phyloP scores from a whole-genome alignment of 1,140 invertebrate species.

The Bombus huntii region DNA sequence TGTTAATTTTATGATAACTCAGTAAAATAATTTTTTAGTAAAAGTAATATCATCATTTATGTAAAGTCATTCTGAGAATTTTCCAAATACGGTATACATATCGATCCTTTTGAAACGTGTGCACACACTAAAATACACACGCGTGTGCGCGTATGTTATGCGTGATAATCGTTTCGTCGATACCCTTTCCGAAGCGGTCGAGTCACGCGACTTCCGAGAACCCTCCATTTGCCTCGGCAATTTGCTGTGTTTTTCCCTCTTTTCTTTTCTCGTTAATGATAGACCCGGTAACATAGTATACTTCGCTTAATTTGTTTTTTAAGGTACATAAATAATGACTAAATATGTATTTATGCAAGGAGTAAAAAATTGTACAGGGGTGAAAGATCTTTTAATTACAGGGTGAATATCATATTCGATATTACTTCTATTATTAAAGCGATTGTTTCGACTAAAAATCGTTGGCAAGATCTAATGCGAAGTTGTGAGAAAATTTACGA shows the following conservation, averaged over 20 bases:
- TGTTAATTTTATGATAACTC: not conserved
- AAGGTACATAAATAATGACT: not conserved
- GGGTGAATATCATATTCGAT: not conserved
- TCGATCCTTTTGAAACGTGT: not conserved
- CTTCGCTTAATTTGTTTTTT: not conserved
- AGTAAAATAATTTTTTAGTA: not conserved
- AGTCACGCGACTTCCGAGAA: constrained; percentile 27
- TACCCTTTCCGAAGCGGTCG: not conserved
- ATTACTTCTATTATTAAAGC: not conserved
- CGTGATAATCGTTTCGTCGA: constrained; percentile 32
- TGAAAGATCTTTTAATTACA: not conserved
- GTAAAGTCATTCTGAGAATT: not conserved
- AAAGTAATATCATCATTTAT: too few species aligned
- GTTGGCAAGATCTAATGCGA: too few species aligned
- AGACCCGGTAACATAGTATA: not conserved
- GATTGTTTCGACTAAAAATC: too few species aligned
- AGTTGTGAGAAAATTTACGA: not conserved
- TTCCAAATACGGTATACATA: too few species aligned
- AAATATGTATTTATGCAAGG: not conserved
- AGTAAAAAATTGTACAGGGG: not conserved
- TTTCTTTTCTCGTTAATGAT: not conserved
- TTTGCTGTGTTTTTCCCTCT: not conserved
- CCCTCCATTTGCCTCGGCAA: constrained; percentile 2
- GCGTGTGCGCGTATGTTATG: not conserved
- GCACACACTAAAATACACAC: not conserved